A percentile compares a stretch with the other conserved stretches of the same genome.
Evolutionary conservation across 2,113 vertebrate genomes (phyloP).

Genomic region (Perca schrenkii): DNA sequence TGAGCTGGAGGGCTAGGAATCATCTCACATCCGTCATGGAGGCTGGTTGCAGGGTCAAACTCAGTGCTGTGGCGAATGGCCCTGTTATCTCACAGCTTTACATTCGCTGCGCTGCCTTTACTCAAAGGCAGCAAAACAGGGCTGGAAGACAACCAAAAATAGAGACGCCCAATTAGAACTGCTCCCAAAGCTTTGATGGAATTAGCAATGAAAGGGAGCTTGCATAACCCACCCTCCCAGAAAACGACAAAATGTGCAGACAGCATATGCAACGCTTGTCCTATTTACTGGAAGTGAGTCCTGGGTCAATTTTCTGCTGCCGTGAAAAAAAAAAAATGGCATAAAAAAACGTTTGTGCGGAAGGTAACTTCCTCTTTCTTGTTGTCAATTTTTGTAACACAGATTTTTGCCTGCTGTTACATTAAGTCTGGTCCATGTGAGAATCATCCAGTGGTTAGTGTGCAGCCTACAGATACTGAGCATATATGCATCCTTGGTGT

Average conservation of each 20-base stretch:
- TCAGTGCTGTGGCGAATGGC: constrained; percentile 81
- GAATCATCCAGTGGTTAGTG: constrained; percentile 13
- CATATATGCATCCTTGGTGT: constrained; percentile 40
- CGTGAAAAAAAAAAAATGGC: constrained; percentile 26
- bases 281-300: constrained; percentile 76
- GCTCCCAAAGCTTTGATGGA: constrained; percentile 83
- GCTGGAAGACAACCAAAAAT: constrained; percentile 82
- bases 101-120: constrained; percentile 73
- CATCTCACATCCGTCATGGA: constrained; percentile 83
- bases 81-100: constrained; percentile 80
- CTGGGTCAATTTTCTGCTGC: constrained; percentile 70
- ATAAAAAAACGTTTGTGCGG: constrained; percentile 33
- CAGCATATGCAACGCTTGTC: constrained; percentile 77
- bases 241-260: constrained; percentile 74
- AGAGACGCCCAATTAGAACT: constrained; percentile 82
- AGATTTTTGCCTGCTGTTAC: constrained; percentile 9
- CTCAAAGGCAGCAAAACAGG: constrained; percentile 80
- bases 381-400: constrained; percentile 12
- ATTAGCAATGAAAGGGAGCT: constrained; percentile 80
- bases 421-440: constrained; percentile 26
- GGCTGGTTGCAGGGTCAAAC: constrained; percentile 83
- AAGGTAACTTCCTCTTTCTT: constrained; percentile 33
- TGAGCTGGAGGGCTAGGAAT: constrained; percentile 78
- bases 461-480: constrained; percentile 26
- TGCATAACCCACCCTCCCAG: constrained; percentile 77